Percentiles rank a stretch among this genome's conserved stretches.
Conservation (phyloP, 2,113 vertebrate genomes). For the Pachyramphus minor region DNA sequence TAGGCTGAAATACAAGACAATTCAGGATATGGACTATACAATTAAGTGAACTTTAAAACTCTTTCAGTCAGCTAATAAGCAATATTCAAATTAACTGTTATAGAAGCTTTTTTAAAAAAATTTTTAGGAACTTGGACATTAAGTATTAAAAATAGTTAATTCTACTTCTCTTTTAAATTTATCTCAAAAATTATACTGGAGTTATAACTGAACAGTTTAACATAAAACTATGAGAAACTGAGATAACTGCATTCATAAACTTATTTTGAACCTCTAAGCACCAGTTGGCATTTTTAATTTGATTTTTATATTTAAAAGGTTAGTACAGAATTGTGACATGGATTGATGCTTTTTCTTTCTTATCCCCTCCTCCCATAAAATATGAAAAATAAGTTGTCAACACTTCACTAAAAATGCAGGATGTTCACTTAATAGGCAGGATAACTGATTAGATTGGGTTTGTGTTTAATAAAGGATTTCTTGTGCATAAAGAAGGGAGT, state of each 20-base stretch:
- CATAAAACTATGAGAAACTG: background rate
- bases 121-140: background rate
- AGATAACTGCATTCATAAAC: background rate
- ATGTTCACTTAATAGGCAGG: background rate
- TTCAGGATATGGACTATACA: background rate
- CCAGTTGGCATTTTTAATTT: background rate
- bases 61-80: background rate
- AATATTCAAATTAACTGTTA: background rate
- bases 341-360: background rate
- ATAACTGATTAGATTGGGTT: background rate
- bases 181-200: background rate
- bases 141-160: background rate
- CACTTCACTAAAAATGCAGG: background rate
- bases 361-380: accelerated
- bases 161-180: background rate
- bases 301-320: background rate
- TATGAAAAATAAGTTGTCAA: background rate
- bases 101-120: background rate
- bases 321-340: background rate
- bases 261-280: background rate
- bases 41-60: background rate
- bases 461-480: background rate
- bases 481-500: background rate
- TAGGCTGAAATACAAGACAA: background rate
- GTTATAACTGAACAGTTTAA: background rate